Conservation (phyloP, 2,888 invertebrate species). For the Aspidiotus rigidus region DNA sequence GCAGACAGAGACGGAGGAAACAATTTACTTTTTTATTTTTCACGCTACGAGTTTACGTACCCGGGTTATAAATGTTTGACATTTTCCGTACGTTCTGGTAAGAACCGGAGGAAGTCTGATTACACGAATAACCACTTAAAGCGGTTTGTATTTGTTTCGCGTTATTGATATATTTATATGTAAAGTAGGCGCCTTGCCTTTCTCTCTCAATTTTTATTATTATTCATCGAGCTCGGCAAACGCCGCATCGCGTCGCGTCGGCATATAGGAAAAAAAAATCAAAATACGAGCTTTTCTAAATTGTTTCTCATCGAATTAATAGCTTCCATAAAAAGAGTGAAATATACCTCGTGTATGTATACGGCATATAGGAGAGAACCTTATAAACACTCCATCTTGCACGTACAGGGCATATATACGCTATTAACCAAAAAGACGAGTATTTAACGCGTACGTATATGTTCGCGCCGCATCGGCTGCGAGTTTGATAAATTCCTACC, state of each 20-base stretch:
- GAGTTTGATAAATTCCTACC: background rate
- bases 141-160: constrained; percentile 28
- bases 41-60: too few relatives aligned
- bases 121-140: constrained; percentile 34
- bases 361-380: background rate
- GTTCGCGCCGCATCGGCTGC: background rate
- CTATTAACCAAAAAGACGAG: too few relatives aligned
- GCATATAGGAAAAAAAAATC: constrained; percentile 9
- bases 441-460: too few relatives aligned
- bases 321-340: constrained; percentile 23
- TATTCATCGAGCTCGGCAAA: background rate
- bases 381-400: too few relatives aligned
- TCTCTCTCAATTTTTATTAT: constrained; percentile 12
- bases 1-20: too few relatives aligned
- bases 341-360: constrained; percentile 13
- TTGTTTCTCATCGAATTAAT: constrained; percentile 16
- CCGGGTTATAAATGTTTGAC: constrained; percentile 3
- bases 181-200: constrained; percentile 30
- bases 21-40: too few relatives aligned
- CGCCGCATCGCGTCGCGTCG: too few relatives aligned
- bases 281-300: constrained; percentile 16
- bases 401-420: too few relatives aligned
- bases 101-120: constrained; percentile 16
- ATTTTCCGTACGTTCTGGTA: background rate
- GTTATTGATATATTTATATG: constrained; percentile 33